Evolutionary conservation across 2,797 vertebrate species (phyloP), one percentile per base, ranked within the genome.

Genomic region (Craterocephalus amniculus): DNA sequence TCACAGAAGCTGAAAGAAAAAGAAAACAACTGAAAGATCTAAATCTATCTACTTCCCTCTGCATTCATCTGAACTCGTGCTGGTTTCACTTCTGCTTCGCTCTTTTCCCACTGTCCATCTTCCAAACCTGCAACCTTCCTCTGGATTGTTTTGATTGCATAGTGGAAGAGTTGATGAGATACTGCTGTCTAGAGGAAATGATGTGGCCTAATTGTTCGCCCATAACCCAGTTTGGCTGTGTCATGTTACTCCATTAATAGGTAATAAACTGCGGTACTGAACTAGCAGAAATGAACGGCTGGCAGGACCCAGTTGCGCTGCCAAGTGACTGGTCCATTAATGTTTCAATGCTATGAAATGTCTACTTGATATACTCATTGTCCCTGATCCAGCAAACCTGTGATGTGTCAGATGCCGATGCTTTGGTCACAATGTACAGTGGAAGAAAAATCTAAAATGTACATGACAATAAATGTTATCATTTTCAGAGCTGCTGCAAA

Each of bases 231-330:
- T 88, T 79, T 70, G 68, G 63, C 65, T 38, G 81, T 63, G 82
- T 93, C 88, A 66, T 70, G 48, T 92, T 94, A 80, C 90, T 74
- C 90, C 84, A 91, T 93, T 68, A 90, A 90, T 90, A 91, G 84
- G 34, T 71, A 76, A 93, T 89, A 78, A 92, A 75, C 59, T 48
- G 57, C 9, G 22, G 65, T 31, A 64, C 83, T 77, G 81, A 89
- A 85, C 57, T n/a, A 63, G 81, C 45, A 75, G 73, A 86, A 83
- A 79, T 88, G 87, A 90, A 89, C 67, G 54, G 66, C 76, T 38
- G 64, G 68, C 67, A 59, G 73, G 76, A 67, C 51, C 79, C 84
- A 60, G 63, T 66, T 70, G 56, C 48, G 75, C 72, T 56, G 72
- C 79, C 75, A 12, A 13, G 59, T 16, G 4, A 34, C 67, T 14